Percentiles rank a stretch among this genome's conserved stretches.
Conservation (phyloP, 2,797 vertebrate species). For the Gadopsis bispinosus region DNA sequence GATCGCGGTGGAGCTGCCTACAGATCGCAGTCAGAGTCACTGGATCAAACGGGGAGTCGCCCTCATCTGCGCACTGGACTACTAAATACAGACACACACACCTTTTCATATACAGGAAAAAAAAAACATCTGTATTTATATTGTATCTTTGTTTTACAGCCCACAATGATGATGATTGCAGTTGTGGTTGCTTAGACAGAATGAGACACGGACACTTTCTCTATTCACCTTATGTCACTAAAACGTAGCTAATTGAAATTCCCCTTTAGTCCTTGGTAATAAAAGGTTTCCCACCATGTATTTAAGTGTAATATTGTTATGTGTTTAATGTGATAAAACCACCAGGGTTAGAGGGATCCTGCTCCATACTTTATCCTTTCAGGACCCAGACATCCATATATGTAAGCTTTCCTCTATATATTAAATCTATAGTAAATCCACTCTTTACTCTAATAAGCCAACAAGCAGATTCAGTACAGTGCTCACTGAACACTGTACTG, state of each 20-base stretch:
- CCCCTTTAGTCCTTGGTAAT: conserved; percentile 4
- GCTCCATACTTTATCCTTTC: background rate
- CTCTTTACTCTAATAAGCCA: background rate
- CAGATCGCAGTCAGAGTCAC: conserved; percentile 82
- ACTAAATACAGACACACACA: conserved; percentile 73
- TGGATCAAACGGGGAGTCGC: conserved; percentile 94
- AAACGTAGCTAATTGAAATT: background rate
- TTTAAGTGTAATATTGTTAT: background rate
- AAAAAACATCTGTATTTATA: background rate
- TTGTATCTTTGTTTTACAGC: background rate
- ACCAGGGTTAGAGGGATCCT: background rate
- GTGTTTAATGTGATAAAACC: background rate
- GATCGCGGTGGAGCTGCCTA: conserved; percentile 91
- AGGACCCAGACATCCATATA: background rate
- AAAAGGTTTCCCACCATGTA: conserved; percentile 1
- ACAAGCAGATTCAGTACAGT: background rate
- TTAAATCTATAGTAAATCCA: background rate
- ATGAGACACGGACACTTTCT: background rate
- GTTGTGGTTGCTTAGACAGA: background rate
- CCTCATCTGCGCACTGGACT: conserved; percentile 92
- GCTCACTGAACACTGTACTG: background rate
- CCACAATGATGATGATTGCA: background rate
- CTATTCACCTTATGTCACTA: background rate
- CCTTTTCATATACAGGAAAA: background rate
- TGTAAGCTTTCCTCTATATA: background rate